Percentiles rank a stretch among this genome's conserved stretches.
These are phyloP conservation scores for Lymantria monacha DNA, from an alignment of 2,888 invertebrate species.

Conservation along the genomic window DNA sequence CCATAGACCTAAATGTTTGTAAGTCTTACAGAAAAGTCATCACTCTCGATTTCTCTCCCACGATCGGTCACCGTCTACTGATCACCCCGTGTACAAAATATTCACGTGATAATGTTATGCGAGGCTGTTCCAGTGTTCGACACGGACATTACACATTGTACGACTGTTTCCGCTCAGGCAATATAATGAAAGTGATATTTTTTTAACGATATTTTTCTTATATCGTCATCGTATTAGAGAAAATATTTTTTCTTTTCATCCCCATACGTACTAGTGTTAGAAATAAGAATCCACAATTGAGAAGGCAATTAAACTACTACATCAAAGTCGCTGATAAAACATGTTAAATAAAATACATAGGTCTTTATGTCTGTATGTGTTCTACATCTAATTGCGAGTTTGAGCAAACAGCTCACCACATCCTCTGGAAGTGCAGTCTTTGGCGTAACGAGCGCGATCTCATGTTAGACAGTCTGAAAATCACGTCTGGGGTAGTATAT, in stretches of 20 bases:
- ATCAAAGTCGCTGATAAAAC: no score
- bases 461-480: no score
- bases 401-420: no score
- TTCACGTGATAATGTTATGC: constrained; percentile 31
- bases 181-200: neutral
- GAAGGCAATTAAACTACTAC: no score
- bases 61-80: constrained; percentile 63
- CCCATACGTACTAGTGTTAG: no score
- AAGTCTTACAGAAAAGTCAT: constrained; percentile 16
- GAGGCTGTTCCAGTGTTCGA: constrained; percentile 25
- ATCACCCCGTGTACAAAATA: constrained; percentile 53
- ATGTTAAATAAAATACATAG: no score
- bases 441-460: no score
- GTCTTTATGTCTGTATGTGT: no score
- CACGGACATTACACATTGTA: constrained; percentile 34
- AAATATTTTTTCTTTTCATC: constrained; percentile 8
- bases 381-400: no score
- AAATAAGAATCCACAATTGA: no score
- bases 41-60: constrained; percentile 74
- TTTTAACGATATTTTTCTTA: neutral
- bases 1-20: constrained; percentile 23
- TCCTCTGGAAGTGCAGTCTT: no score
- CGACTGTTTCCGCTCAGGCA: constrained; percentile 16
- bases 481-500: no score
- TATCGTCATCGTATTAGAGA: neutral